Conservation (phyloP, 2,797 vertebrate species). For the Cheirogaleus major region DNA sequence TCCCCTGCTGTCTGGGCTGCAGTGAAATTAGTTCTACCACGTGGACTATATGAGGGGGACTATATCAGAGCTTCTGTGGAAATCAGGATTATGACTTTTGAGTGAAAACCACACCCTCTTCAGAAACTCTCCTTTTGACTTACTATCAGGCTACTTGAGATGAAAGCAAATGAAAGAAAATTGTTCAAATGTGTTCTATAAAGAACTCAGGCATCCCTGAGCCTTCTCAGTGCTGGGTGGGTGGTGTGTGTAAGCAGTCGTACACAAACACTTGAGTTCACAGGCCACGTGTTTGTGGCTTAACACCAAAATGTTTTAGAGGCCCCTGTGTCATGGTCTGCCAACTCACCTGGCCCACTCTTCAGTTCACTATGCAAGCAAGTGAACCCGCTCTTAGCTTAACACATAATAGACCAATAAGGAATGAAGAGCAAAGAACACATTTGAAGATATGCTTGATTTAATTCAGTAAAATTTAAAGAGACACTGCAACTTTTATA, state of each 20-base stretch:
- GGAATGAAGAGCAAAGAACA: background rate
- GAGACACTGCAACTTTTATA: background rate
- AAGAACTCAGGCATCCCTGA: background rate
- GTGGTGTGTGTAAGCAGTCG: background rate
- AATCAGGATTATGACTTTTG: background rate
- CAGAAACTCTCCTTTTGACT: background rate
- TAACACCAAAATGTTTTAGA: background rate
- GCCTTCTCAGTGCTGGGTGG: background rate
- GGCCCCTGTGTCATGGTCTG: background rate
- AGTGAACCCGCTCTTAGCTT: background rate
- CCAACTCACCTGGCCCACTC: background rate
- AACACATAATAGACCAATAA: background rate
- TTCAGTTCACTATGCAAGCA: background rate
- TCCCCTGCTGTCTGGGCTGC: background rate
- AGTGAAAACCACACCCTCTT: background rate
- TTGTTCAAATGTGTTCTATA: background rate
- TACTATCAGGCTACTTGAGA: background rate
- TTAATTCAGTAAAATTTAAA: slow-evolving; percentile 23
- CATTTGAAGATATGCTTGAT: background rate
- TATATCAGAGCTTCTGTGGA: background rate
- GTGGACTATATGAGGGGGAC: no score
- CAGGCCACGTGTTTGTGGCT: background rate
- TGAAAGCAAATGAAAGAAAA: background rate
- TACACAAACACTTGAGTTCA: background rate
- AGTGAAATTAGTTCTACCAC: background rate